A percentile compares a stretch with the other conserved stretches of the same genome.
These are phyloP conservation scores for Panthera tigris DNA, from an alignment of 2,113 vertebrate genomes.

Conservation along the genomic window DNA sequence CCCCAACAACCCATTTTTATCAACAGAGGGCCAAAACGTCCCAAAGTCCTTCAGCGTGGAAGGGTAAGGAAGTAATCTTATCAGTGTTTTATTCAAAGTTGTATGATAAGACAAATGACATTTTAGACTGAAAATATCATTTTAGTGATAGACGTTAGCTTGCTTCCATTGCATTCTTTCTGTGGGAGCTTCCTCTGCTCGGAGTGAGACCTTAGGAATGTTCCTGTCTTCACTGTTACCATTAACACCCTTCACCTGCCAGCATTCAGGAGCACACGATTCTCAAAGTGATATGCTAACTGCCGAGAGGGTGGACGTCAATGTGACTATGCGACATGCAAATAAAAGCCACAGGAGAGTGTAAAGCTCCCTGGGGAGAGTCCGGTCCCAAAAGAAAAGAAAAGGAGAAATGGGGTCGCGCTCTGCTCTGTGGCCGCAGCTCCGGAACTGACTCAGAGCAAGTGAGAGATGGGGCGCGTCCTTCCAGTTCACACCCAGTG, in stretches of 20 bases:
- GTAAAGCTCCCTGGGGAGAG: background rate
- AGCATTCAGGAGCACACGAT: background rate
- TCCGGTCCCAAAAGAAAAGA: background rate
- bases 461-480: fast-evolving
- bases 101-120: background rate
- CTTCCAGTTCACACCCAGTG: background rate
- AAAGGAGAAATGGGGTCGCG: background rate
- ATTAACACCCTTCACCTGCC: background rate
- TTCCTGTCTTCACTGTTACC: background rate
- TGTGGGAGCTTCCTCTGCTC: background rate
- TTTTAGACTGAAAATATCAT: background rate
- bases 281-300: background rate
- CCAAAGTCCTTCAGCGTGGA: conserved; percentile 92
- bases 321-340: no score
- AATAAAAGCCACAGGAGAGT: fast-evolving
- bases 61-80: conserved; percentile 86
- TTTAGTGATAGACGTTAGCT: background rate
- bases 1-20: conserved; percentile 90
- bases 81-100: background rate
- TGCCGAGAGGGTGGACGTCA: background rate
- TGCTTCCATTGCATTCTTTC: background rate
- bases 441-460: background rate
- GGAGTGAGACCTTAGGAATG: background rate
- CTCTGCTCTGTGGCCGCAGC: no score
- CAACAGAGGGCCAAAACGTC: conserved; percentile 91